Base-by-base conservation (phyloP, 1,140 invertebrate genomes). In the Drosophila nebulosa region DNA sequence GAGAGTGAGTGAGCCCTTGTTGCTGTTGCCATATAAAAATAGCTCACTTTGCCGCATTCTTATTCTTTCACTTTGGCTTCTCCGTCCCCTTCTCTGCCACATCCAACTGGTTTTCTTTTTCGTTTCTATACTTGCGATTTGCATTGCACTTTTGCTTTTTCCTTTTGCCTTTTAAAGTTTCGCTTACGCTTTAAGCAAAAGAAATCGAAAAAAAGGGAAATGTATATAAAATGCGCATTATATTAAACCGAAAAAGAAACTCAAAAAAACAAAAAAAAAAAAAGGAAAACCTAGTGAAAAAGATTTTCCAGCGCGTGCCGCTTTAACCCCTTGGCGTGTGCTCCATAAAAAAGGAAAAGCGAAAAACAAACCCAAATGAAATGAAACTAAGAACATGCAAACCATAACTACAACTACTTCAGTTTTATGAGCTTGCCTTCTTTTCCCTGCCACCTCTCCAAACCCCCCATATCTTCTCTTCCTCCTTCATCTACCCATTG, bases 301-400 rank as follows among this genome's bases (percentile, higher is more conserved):
- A 30, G 63, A 74, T 67, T 74, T 75, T 74, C 24, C 24, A 69
- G 75, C 81, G 79, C 81, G 78, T 81, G 81, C 81, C 74, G 67
- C 58, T 74, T 81, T 86, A 86, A 81, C 78, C 78, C 81, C 81
- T 88, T 86, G 74, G 78, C 74, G 81, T 86, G 81, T 64, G 75
- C 42, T 42, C 69, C 59, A 71, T 51, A 53, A 69, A 24, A 27
- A 52, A 32, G 27, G 18, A 32, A 32, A 51, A 46, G 9, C 64
- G 67, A 62, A 68, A 71, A 74, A 63, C 46, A 69, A 73, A 78
- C 77, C 75, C 59, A 50, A 57, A 16, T 26, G 24, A 79, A 69
- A 74, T 65, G 63, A 73, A 73, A 73, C 65, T 62, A 68, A 71
- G 67, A 75, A 74, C 74, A 83, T 74, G 62, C 74, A 79, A 64